These are phyloP conservation scores for Vandiemenella viatica DNA, from an alignment of 2,888 invertebrate species.

Conservation along the genomic window DNA sequence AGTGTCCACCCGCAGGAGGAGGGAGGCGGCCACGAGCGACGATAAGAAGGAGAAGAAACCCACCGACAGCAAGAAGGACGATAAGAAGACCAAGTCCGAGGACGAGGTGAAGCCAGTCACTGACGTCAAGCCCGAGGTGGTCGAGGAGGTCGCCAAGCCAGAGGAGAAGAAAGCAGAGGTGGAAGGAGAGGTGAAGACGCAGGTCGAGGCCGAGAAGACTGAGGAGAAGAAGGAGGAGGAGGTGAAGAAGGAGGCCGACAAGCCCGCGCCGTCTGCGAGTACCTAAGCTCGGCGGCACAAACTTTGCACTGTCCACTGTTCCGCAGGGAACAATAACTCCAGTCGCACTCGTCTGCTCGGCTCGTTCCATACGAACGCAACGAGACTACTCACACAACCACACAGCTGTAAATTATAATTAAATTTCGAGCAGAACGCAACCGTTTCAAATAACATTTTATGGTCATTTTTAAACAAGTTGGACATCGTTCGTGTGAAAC, in stretches of 20 bases:
- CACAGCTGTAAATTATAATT: too few species aligned
- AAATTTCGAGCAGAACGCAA: too few species aligned
- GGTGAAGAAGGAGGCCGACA: background rate
- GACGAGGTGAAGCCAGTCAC: background rate
- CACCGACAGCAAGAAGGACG: slow-evolving; percentile 25
- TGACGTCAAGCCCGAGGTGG: background rate
- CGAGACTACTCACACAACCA: too few species aligned
- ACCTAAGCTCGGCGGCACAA: too few species aligned
- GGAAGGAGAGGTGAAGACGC: slow-evolving; percentile 1
- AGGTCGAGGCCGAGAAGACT: slow-evolving; percentile 1
- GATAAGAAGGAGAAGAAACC: slow-evolving; percentile 23
- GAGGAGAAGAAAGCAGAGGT: background rate
- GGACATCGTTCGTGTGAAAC: background rate
- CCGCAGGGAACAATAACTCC: too few species aligned
- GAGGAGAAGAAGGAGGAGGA: slow-evolving; percentile 2
- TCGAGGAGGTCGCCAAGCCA: slow-evolving; percentile 2
- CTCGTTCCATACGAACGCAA: background rate
- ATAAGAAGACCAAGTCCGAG: slow-evolving; percentile 10
- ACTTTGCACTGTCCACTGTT: too few species aligned
- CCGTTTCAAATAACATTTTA: too few species aligned
- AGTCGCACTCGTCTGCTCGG: background rate
- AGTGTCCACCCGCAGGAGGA: slow-evolving; percentile 9
- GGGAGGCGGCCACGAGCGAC: slow-evolving; percentile 15
- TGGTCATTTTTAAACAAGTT: too few species aligned
- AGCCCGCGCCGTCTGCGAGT: background rate